Conservation (phyloP, 2,113 vertebrate species). For the Engystomops pustulosus region DNA sequence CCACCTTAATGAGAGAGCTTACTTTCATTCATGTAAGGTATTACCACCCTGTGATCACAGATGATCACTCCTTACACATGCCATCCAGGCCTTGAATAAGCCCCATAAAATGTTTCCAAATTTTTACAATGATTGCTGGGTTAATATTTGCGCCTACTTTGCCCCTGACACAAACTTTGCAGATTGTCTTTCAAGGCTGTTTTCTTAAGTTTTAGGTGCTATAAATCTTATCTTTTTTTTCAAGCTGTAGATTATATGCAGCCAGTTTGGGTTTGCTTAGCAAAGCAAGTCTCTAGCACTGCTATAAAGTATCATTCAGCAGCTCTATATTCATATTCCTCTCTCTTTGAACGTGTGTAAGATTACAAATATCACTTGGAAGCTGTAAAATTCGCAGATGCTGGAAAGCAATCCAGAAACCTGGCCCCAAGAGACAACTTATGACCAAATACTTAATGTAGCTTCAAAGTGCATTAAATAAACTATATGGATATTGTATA, state of each 20-base stretch:
- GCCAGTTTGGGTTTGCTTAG: slow-evolving; percentile 29
- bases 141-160: slow-evolving; percentile 48
- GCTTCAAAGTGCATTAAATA: neutral
- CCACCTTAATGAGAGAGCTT: too few species aligned
- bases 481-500: neutral
- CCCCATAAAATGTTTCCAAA: neutral
- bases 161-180: slow-evolving; percentile 33
- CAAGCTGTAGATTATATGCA: slow-evolving; percentile 35
- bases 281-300: neutral
- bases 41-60: neutral
- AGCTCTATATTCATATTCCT: slow-evolving; percentile 15
- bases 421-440: slow-evolving; percentile 17
- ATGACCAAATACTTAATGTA: neutral
- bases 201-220: slow-evolving; percentile 25
- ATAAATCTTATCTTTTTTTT: slow-evolving; percentile 56
- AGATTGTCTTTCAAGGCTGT: slow-evolving; percentile 48
- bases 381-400: slow-evolving; percentile 50
- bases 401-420: slow-evolving; percentile 5
- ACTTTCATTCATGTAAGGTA: neutral
- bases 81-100: slow-evolving; percentile 8
- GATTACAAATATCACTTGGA: slow-evolving; percentile 43
- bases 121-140: slow-evolving; percentile 33
- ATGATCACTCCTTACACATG: neutral
- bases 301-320: slow-evolving; percentile 23
- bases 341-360: slow-evolving; percentile 49